A percentile compares a stretch with the other conserved stretches of the same genome.
phyloP scores from a whole-genome alignment of 2,797 vertebrate species.

The Cephalopachus bancanus region DNA sequence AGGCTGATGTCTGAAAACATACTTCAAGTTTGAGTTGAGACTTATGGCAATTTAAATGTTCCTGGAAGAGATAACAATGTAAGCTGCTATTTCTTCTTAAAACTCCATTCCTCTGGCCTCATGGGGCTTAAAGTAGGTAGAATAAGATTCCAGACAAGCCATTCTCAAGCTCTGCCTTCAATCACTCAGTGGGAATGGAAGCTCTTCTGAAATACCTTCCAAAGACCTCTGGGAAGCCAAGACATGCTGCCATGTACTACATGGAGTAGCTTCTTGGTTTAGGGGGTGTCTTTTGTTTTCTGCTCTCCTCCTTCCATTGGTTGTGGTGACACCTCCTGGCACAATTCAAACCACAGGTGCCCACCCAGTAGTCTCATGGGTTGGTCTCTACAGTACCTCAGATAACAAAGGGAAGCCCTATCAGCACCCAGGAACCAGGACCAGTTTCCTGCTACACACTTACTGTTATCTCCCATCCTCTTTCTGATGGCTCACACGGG shows the following conservation, averaged over 20 bases:
- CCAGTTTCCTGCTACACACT: fast-evolving
- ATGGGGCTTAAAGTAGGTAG: not conserved
- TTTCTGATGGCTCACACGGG: fast-evolving
- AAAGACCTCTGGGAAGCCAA: not conserved
- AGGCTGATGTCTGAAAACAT: not conserved
- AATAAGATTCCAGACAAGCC: not conserved
- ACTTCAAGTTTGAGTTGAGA: not conserved
- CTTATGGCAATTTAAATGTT: not conserved
- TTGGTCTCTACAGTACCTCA: not conserved
- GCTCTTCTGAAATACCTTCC: not conserved
- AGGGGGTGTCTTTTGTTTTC: not conserved
- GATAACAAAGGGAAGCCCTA: fast-evolving
- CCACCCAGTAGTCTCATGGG: not conserved
- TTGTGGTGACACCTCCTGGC: not conserved
- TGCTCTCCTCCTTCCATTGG: not conserved
- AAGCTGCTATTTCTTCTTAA: not conserved
- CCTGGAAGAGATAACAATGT: not conserved
- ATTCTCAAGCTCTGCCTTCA: no score
- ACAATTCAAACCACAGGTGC: not conserved
- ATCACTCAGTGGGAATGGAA: not conserved
- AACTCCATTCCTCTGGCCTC: not conserved
- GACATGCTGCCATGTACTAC: fast-evolving
- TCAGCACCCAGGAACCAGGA: not conserved
- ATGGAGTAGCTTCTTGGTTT: not conserved
- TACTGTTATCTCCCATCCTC: not conserved